Percentiles rank a stretch among this genome's conserved stretches.
phyloP scores from a whole-genome alignment of 1,140 invertebrate species.

The Tetragonula clypearis region DNA sequence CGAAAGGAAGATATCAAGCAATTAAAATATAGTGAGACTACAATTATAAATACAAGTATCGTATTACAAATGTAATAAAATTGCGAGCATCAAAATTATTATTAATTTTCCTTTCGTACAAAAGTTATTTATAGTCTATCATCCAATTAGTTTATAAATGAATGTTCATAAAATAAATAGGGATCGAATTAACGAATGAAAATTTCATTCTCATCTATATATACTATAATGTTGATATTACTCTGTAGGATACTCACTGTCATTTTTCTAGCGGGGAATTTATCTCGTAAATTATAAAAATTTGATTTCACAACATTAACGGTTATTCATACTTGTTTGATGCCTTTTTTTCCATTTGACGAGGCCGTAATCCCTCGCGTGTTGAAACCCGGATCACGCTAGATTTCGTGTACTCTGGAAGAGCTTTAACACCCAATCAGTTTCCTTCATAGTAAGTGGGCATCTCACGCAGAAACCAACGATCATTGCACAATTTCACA shows the following conservation, averaged over 20 bases:
- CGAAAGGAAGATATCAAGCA: no score
- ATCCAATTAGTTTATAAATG: not conserved
- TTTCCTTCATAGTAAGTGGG: not conserved
- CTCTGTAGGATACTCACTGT: not conserved
- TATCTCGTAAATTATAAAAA: not conserved
- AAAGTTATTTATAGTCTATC: not conserved
- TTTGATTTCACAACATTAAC: not conserved
- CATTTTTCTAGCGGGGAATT: not conserved
- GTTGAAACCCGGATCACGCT: not conserved
- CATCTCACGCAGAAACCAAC: not conserved
- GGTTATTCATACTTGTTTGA: not conserved
- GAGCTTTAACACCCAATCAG: not conserved
- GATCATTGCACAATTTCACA: not conserved
- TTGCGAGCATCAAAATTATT: not conserved
- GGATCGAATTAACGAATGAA: not conserved
- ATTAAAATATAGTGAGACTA: no score
- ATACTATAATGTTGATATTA: not conserved
- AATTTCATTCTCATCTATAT: not conserved
- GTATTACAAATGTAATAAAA: no score
- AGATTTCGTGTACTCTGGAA: constrained; percentile 2
- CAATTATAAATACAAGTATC: no score
- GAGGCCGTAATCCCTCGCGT: not conserved
- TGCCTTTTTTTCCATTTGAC: not conserved
- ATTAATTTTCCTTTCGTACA: not conserved
- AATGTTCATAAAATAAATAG: not conserved